These are phyloP conservation scores for Idaea biselata DNA, from an alignment of 2,888 invertebrate genomes.

Conservation along the genomic window DNA sequence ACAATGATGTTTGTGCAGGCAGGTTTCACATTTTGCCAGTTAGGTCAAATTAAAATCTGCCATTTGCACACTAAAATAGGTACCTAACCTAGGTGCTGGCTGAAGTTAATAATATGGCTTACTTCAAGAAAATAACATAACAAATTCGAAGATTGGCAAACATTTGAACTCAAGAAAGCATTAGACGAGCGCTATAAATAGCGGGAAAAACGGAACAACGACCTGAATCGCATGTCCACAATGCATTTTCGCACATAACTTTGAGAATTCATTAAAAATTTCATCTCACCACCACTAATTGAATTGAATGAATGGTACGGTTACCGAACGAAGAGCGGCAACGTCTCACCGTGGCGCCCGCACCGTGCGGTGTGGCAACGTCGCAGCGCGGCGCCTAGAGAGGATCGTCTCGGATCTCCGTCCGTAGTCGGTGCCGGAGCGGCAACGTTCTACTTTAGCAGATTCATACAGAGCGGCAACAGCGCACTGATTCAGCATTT, in stretches of 20 bases:
- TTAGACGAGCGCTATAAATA: slow-evolving; percentile 7
- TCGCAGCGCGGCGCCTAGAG: slow-evolving; percentile 46
- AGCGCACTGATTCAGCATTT: slow-evolving; percentile 73
- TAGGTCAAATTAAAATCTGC: no score
- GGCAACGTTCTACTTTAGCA: slow-evolving; percentile 46
- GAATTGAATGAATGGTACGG: slow-evolving; percentile 72
- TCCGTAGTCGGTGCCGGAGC: slow-evolving; percentile 37
- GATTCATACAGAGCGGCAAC: slow-evolving; percentile 55
- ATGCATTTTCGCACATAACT: slow-evolving; percentile 40
- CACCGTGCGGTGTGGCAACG: slow-evolving; percentile 64
- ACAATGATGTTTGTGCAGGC: no score
- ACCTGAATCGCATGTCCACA: slow-evolving; percentile 13
- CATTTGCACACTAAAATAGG: no score
- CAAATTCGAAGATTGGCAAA: neutral
- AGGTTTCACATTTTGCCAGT: no score
- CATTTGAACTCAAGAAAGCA: slow-evolving; percentile 1
- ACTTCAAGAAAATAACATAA: no score
- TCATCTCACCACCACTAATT: slow-evolving; percentile 43
- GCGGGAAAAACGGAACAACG: slow-evolving; percentile 16
- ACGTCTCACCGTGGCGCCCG: slow-evolving; percentile 64
- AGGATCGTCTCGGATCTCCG: slow-evolving; percentile 40
- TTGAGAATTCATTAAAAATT: slow-evolving; percentile 49
- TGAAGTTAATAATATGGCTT: no score
- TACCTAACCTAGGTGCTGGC: no score
- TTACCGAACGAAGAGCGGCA: slow-evolving; percentile 51